These are phyloP conservation scores for Ectropis crepuscularia DNA, from an alignment of 2,888 invertebrate species.

Conservation along the genomic window DNA sequence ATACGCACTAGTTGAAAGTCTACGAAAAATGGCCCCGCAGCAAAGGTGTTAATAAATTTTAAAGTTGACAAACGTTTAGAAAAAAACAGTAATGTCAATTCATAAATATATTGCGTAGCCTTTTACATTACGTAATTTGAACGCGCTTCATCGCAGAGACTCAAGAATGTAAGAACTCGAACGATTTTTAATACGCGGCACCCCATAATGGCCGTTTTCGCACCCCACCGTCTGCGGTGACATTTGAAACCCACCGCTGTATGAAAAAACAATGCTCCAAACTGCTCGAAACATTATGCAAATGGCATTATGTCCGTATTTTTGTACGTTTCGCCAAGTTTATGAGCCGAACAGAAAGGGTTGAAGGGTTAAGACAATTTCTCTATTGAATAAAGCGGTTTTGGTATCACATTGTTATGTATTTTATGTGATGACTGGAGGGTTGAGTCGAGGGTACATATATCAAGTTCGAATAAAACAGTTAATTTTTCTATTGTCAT, in stretches of 20 bases:
- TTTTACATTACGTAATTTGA: slow-evolving; percentile 23
- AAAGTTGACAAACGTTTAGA: slow-evolving; percentile 9
- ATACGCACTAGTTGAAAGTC: too few species aligned
- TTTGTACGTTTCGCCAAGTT: slow-evolving; percentile 80
- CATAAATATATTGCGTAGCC: slow-evolving; percentile 3
- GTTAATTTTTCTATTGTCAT: slow-evolving; percentile 30
- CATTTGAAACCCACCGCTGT: slow-evolving; percentile 80
- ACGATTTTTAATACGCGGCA: slow-evolving; percentile 80
- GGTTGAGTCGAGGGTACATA: slow-evolving; percentile 27
- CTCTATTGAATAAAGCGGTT: slow-evolving; percentile 59
- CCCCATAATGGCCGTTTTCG: slow-evolving; percentile 80
- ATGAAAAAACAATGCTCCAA: slow-evolving; percentile 82
- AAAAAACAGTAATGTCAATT: slow-evolving; percentile 33
- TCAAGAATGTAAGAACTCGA: slow-evolving; percentile 79
- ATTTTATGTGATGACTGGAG: slow-evolving; percentile 51
- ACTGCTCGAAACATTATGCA: slow-evolving; percentile 82
- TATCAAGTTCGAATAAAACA: slow-evolving; percentile 28
- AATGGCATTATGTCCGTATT: slow-evolving; percentile 83
- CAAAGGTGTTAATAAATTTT: too few species aligned
- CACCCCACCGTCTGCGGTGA: slow-evolving; percentile 80
- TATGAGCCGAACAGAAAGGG: slow-evolving; percentile 81
- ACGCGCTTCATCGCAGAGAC: slow-evolving; percentile 72
- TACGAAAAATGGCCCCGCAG: too few species aligned
- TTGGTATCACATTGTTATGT: slow-evolving; percentile 68
- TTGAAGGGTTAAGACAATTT: slow-evolving; percentile 78